phyloP scores from a whole-genome alignment of 2,888 invertebrate species.

The Argyresthia albistria region DNA sequence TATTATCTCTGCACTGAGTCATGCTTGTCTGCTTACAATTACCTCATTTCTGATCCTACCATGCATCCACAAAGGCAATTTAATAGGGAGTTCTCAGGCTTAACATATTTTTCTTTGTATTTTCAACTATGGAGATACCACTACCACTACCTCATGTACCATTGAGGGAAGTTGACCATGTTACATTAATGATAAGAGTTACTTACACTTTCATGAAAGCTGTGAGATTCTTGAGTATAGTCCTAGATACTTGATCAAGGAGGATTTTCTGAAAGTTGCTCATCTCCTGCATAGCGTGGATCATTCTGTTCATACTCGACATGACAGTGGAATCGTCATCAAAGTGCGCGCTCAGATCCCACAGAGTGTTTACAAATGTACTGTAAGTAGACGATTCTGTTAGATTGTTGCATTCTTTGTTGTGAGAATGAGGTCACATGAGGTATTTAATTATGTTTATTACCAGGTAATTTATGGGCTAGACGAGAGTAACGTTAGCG shows the following conservation, averaged over 20 bases:
- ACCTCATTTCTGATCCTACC: too few species aligned
- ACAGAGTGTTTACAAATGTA: conserved; percentile 87
- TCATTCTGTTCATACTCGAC: conserved; percentile 77
- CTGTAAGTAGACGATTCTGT: conserved; percentile 50
- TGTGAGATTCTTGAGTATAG: conserved; percentile 90
- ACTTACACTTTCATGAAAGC: conserved; percentile 91
- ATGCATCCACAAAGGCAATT: too few species aligned
- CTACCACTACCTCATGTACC: too few species aligned
- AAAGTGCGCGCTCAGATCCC: conserved; percentile 92
- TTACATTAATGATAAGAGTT: not conserved
- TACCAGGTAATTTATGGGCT: too few species aligned
- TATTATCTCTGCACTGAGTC: too few species aligned
- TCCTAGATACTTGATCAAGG: conserved; percentile 92
- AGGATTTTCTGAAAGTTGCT: conserved; percentile 93
- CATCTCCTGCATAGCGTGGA: conserved; percentile 89
- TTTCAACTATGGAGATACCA: too few species aligned
- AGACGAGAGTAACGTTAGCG: too few species aligned
- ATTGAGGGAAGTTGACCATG: too few species aligned
- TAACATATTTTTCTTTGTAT: too few species aligned
- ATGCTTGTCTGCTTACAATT: too few species aligned
- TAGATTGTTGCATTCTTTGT: too few species aligned
- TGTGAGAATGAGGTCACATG: not conserved
- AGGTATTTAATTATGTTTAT: not conserved
- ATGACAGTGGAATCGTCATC: conserved; percentile 87
- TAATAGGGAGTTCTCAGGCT: too few species aligned